Base-by-base conservation (phyloP, 2,888 invertebrate species). In the Melipona bicolor region DNA sequence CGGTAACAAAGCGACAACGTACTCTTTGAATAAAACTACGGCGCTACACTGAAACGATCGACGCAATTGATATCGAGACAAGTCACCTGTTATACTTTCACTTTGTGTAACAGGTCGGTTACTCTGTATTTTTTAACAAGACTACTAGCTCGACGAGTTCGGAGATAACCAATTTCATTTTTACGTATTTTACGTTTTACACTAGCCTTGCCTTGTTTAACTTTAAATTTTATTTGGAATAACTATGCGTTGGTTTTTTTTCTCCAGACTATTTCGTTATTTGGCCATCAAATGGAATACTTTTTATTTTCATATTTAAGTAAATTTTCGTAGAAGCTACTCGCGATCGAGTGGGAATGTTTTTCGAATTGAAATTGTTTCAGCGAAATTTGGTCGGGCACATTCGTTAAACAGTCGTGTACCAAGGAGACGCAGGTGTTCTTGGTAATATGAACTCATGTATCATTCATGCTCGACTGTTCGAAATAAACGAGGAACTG, bases 51-150 rank as follows among this genome's bases (percentile, higher is more conserved):
- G 24, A 59, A 74, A 62, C 17, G 64, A 82, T 82, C 56, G 70
- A 59, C 50, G 43, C 56, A 74, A 81, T 79, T 81, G 62, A 80
- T 52, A 69, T n/a, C 81, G 21, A 24, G 69, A 32, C 69, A n/a
- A 62, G 27, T n/a, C 21, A 52, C 21, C 74, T 56, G 74, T 67
- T 59, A 69, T 70, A 74, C 81, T 82, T 82, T 82, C 81, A 82
- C 81, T 74, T 43, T 32, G 6, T 27, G 70, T 82, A 82, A 80
- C 70, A 70, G 59, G 69, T 79, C 36, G 80, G 74, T 70, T 9
- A 19, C 56, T 49, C 70, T 59, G 65, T n/a, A 64, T 70, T 74
- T 80, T 74, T 32, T 81, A 74, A 24, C 2, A 2, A 24, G 56
- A n/a, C 21, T 59, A 43, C 50, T 9, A 69, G n/a, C 73, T 17